Conservation (phyloP, 2,113 vertebrate species). For the Turdus rufiventris region DNA sequence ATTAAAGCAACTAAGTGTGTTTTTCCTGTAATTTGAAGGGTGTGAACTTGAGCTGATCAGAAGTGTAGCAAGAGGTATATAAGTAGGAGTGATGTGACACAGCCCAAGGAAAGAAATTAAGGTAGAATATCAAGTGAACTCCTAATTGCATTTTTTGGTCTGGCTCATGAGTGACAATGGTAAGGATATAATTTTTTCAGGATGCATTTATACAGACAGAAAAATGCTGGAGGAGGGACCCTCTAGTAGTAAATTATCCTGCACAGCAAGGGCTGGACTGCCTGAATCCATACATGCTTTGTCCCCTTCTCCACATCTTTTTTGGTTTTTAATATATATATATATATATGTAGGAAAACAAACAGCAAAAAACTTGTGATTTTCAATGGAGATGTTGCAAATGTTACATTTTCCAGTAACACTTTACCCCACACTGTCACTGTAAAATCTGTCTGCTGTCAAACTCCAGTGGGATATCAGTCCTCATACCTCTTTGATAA, state of each 20-base stretch:
- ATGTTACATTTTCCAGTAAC: conserved; percentile 7
- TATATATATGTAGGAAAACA: not conserved
- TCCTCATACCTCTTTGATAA: not conserved
- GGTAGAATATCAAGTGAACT: not conserved
- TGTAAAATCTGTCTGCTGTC: conserved; percentile 38
- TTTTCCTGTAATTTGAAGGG: not conserved
- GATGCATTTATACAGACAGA: not conserved
- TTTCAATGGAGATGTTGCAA: not conserved
- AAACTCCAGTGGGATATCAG: not conserved
- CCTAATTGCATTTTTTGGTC: not conserved
- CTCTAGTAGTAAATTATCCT: not conserved
- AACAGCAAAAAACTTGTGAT: not conserved
- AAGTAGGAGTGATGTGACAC: not conserved
- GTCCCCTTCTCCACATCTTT: not conserved
- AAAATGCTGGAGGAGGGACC: not conserved
- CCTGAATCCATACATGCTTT: not conserved
- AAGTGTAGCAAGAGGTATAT: not conserved
- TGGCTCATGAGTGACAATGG: not conserved
- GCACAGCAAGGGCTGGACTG: not conserved
- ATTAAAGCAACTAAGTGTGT: not conserved
- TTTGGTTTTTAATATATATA: not conserved
- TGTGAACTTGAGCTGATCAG: not conserved
- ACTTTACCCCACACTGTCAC: conserved; percentile 13
- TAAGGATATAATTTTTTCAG: not conserved
- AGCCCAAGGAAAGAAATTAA: not conserved